phyloP scores from a whole-genome alignment of 92 coral and sea anemone genomes.

The Phymanthus crucifer region DNA sequence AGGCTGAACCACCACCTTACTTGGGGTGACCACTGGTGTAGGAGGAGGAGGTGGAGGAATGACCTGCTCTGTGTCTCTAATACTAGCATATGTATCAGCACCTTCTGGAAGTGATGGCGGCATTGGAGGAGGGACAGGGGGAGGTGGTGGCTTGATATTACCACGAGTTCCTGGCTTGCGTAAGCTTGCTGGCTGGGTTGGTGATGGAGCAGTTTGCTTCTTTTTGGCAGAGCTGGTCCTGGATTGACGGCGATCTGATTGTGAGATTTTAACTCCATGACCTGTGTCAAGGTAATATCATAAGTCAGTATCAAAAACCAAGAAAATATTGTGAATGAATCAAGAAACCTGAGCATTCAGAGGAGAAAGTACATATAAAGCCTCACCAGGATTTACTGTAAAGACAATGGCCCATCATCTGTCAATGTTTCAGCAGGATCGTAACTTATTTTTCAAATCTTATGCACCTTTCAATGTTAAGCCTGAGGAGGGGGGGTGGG shows the following conservation, averaged over 20 bases:
- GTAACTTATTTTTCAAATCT: no score
- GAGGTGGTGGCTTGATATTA: conserved; percentile 71
- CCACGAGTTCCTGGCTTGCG: conserved; percentile 57
- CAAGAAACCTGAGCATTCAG: no score
- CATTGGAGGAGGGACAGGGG: conserved; percentile 89
- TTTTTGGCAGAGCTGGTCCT: conserved; percentile 26
- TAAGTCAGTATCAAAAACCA: background rate
- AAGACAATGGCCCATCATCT: no score
- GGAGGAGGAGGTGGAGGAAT: conserved; percentile 61
- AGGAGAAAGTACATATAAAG: background rate
- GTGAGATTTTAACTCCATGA: conserved; percentile 74
- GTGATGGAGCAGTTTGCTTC: conserved; percentile 33
- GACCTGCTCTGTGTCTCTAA: conserved; percentile 35
- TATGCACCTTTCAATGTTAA: no score
- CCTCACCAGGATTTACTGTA: no score
- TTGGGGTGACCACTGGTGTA: conserved; percentile 54
- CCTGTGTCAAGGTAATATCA: conserved; percentile 34
- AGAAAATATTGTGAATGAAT: no score
- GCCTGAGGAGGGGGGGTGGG: no score
- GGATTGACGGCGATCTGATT: conserved; percentile 37
- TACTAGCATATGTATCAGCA: conserved; percentile 50
- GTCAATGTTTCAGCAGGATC: no score
- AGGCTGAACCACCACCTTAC: conserved; percentile 60
- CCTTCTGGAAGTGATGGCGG: conserved; percentile 84
- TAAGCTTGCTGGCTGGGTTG: conserved; percentile 11